phyloP scores from a whole-genome alignment of 2,113 vertebrate genomes.

The Syngnathoides biaculeatus region DNA sequence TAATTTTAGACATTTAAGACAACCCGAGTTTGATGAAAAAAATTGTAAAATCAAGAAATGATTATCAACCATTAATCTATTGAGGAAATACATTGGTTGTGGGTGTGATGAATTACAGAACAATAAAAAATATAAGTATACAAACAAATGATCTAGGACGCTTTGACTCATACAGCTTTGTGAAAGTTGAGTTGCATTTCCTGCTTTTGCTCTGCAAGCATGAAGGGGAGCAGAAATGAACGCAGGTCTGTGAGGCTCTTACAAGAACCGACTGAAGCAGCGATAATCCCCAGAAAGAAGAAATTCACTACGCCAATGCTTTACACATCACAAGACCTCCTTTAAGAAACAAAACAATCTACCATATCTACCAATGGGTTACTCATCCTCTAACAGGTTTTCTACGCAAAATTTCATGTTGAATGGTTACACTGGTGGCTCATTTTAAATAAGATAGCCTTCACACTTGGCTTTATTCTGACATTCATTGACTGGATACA shows the following conservation, averaged over 20 bases:
- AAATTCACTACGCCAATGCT: background rate
- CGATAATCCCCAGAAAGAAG: conserved; percentile 3
- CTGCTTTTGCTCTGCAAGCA: background rate
- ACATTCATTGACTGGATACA: no score
- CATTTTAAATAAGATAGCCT: no score
- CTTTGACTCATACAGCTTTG: background rate
- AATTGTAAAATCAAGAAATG: no score
- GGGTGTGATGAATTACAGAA: no score
- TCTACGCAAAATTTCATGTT: background rate
- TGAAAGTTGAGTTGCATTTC: background rate
- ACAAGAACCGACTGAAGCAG: background rate
- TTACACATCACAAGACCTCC: background rate
- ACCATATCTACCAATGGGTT: background rate
- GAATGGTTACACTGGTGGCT: no score
- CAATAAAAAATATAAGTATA: no score
- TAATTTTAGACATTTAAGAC: no score
- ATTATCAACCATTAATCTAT: no score
- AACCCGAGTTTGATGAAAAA: no score
- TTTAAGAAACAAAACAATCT: background rate
- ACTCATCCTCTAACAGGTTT: background rate
- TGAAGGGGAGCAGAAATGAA: background rate
- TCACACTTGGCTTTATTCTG: no score
- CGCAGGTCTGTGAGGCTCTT: background rate
- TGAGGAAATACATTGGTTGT: no score
- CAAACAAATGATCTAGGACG: no score